A percentile compares a stretch with the other conserved stretches of the same genome.
These are phyloP conservation scores for Pyrrhia umbra DNA, from an alignment of 2,888 invertebrate genomes.

Conservation along the genomic window DNA sequence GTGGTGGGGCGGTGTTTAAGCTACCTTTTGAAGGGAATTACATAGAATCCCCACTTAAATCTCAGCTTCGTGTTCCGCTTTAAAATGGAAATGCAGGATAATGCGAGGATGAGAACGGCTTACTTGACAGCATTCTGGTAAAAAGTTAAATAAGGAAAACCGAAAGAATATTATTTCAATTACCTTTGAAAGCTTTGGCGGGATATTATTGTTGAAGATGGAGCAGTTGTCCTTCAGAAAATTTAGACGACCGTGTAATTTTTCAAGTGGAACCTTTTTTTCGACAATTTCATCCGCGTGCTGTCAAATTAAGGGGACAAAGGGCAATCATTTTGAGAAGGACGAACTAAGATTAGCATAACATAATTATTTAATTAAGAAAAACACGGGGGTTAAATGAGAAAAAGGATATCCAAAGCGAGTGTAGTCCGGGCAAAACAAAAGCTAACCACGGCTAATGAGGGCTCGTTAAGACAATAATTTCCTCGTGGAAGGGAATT, in stretches of 20 bases:
- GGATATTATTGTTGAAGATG: slow-evolving; percentile 44
- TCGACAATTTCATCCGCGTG: slow-evolving; percentile 17
- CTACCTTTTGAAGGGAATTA: slow-evolving; percentile 73
- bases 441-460: slow-evolving; percentile 78
- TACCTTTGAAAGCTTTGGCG: slow-evolving; percentile 65
- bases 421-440: slow-evolving; percentile 73
- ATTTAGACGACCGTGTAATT: slow-evolving; percentile 27
- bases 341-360: slow-evolving; percentile 77
- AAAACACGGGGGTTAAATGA: slow-evolving; percentile 66
- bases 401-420: slow-evolving; percentile 65
- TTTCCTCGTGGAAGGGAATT: slow-evolving; percentile 73
- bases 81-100: slow-evolving; percentile 80
- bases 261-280: slow-evolving; percentile 30
- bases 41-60: slow-evolving; percentile 70
- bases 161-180: slow-evolving; percentile 70
- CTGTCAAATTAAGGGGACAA: slow-evolving; percentile 47
- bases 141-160: slow-evolving; percentile 74
- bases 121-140: slow-evolving; percentile 63
- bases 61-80: slow-evolving; percentile 71
- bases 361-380: slow-evolving; percentile 78
- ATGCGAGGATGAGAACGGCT: slow-evolving; percentile 74
- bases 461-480: slow-evolving; percentile 79
- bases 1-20: slow-evolving; percentile 59
- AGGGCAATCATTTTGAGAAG: slow-evolving; percentile 68
- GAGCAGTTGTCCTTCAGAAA: slow-evolving; percentile 7